These are phyloP conservation scores for Bombyx mori DNA, from an alignment of 1,140 invertebrate genomes.

Conservation along the genomic window ASM3026992v2 NC_085114.1:8362001-8362500, in stretches of 20 bases:
- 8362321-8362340: slow-evolving; percentile 61
- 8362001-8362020: slow-evolving; percentile 34
- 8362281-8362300: slow-evolving; percentile 54
- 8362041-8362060: not conserved
- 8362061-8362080: not conserved
- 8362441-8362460: slow-evolving; percentile 38
- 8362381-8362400: slow-evolving; percentile 38
- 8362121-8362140: slow-evolving; percentile 57
- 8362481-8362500: slow-evolving; percentile 69
- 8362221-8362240: slow-evolving; percentile 50
- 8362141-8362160: slow-evolving; percentile 66
- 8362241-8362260: slow-evolving; percentile 47
- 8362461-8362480: slow-evolving; percentile 55
- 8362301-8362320: slow-evolving; percentile 69
- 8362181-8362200: slow-evolving; percentile 50
- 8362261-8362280: slow-evolving; percentile 38
- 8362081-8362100: slow-evolving; percentile 4
- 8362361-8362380: slow-evolving; percentile 37
- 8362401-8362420: slow-evolving; percentile 48
- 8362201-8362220: slow-evolving; percentile 61
- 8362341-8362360: slow-evolving; percentile 43
- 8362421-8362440: slow-evolving; percentile 60
- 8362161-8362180: slow-evolving; percentile 46
- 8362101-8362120: slow-evolving; percentile 9
- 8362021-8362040: slow-evolving; percentile 2